Evolutionary conservation across 2,113 vertebrate genomes (phyloP).

Genomic region (Charadrius vociferus): DNA sequence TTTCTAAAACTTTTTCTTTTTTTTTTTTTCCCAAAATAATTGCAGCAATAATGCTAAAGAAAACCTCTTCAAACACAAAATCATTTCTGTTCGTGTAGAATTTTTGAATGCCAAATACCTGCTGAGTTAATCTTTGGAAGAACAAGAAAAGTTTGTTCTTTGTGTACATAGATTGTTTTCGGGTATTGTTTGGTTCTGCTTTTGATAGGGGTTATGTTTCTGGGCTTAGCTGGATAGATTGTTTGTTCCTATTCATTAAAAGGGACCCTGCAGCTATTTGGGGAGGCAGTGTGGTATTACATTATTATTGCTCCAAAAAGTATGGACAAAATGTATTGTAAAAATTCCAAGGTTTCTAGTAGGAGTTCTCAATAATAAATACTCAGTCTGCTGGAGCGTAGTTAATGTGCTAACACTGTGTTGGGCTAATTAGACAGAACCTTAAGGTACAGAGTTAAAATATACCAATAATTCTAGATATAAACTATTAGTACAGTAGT

Average conservation of each 20-base stretch:
- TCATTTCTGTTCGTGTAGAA: constrained; percentile 14
- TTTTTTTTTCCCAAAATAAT: background rate
- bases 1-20: background rate
- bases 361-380: constrained; percentile 45
- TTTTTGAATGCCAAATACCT: constrained; percentile 44
- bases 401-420: constrained; percentile 8
- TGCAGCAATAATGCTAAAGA: constrained; percentile 4
- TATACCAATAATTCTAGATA: background rate
- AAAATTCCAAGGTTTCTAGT: constrained; percentile 50
- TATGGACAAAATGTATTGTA: constrained; percentile 60
- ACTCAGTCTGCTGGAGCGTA: background rate
- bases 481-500: background rate
- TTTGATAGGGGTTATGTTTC: constrained; percentile 46
- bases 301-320: constrained; percentile 61
- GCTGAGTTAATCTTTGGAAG: constrained; percentile 56
- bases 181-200: constrained; percentile 57
- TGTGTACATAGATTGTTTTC: constrained; percentile 45
- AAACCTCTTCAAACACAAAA: constrained; percentile 14
- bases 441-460: constrained; percentile 8
- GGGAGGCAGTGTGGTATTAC: constrained; percentile 31
- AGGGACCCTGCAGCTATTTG: constrained; percentile 56
- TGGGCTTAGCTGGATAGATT: constrained; percentile 54
- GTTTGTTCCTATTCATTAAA: constrained; percentile 66
- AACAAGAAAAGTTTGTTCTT: constrained; percentile 48
- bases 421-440: constrained; percentile 34